A percentile compares a stretch with the other conserved stretches of the same genome.
Evolutionary conservation across 2,888 invertebrate species (phyloP).

Genomic region (Eueremaeus valkanovi): DNA sequence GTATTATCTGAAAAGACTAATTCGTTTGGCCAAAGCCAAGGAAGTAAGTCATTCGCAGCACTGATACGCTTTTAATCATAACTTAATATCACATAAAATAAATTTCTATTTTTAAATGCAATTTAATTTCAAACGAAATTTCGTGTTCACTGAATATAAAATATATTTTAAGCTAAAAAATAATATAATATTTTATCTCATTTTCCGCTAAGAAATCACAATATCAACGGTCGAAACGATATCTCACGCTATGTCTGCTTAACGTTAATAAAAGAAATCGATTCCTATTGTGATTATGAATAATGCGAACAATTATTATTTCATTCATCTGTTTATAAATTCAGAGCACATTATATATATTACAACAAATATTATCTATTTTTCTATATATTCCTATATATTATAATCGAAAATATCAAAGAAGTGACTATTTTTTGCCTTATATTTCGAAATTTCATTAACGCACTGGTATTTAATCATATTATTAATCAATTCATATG

Average conservation of each 20-base stretch:
- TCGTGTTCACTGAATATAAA: too few species aligned
- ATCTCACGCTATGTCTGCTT: background rate
- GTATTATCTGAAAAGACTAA: conserved; percentile 14
- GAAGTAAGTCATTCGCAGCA: conserved; percentile 13
- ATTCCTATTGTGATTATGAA: background rate
- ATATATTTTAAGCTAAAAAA: too few species aligned
- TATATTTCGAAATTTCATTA: background rate
- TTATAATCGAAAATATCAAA: background rate
- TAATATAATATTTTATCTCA: background rate
- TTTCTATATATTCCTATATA: background rate
- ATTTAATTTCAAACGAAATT: background rate
- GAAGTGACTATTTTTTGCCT: background rate
- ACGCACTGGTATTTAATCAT: conserved; percentile 1
- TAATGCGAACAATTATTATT: background rate
- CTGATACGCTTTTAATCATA: background rate
- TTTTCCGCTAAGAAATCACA: background rate
- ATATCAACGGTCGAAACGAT: conserved; percentile 10
- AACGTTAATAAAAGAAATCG: background rate
- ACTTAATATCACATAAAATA: background rate
- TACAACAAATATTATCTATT: background rate
- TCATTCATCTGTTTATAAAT: background rate
- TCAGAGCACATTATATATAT: background rate
- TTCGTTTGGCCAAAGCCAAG: conserved; percentile 6
- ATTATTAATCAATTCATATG: background rate
- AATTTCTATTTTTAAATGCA: background rate